Percentiles rank a stretch among this genome's conserved stretches.
These are phyloP conservation scores for Myotis myotis DNA, from an alignment of 2,797 vertebrate genomes.

Conservation along the genomic window DNA sequence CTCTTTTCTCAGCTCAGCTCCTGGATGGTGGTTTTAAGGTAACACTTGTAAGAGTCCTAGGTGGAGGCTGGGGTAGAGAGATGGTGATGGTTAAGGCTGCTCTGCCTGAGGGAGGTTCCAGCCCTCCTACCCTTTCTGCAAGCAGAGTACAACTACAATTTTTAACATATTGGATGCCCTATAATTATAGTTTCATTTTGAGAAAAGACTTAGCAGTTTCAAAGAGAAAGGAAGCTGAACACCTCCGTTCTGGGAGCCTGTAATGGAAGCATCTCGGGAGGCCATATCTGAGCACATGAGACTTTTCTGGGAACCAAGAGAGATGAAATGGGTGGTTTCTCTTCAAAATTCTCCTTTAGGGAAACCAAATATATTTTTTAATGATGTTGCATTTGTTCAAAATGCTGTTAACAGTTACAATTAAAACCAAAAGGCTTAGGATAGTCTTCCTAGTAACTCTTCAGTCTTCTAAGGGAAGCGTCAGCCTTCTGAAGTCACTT, in stretches of 20 bases:
- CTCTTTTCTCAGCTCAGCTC: neutral
- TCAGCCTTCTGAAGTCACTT: neutral
- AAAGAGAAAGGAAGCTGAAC: neutral
- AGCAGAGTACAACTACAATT: neutral
- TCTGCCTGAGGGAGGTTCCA: neutral
- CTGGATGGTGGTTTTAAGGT: neutral
- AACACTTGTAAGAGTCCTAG: neutral
- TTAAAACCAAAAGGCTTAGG: neutral
- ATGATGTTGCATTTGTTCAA: neutral
- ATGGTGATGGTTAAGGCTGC: neutral
- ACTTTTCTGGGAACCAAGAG: neutral
- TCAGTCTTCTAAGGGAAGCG: neutral
- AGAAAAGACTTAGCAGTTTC: slow-evolving; percentile 39
- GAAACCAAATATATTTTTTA: slow-evolving; percentile 4
- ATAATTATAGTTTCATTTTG: neutral
- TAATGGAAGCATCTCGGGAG: neutral
- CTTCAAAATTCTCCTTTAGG: neutral
- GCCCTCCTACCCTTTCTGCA: neutral
- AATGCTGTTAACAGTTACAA: slow-evolving; percentile 19
- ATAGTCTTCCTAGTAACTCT: neutral
- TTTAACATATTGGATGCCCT: neutral
- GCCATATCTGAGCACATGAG: neutral
- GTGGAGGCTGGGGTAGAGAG: neutral
- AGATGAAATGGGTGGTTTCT: neutral
- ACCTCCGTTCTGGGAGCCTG: neutral